A percentile compares a stretch with the other conserved stretches of the same genome.
Evolutionary conservation across 2,797 vertebrate genomes (phyloP).

Genomic region (Lepilemur ruficaudatus): DNA sequence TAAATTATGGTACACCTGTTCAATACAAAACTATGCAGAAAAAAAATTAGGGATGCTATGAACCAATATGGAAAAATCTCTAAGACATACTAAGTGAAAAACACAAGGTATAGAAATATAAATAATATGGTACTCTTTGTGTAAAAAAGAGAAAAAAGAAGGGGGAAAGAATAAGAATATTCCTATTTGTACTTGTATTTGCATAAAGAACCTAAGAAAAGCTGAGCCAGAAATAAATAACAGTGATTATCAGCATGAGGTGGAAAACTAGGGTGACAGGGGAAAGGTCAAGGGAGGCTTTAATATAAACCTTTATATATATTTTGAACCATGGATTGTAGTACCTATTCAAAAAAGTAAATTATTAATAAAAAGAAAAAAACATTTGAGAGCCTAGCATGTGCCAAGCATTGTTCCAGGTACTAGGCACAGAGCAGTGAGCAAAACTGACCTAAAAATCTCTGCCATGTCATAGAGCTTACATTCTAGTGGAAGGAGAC

Average conservation of each 20-base stretch:
- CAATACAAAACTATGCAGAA: neutral
- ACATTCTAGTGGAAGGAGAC: neutral
- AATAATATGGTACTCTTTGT: neutral
- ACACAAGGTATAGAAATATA: neutral
- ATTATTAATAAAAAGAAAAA: neutral
- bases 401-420: neutral
- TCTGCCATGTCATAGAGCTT: neutral
- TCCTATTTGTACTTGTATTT: conserved; percentile 18
- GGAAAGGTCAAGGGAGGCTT: neutral
- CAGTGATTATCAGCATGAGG: neutral
- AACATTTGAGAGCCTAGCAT: neutral
- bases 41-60: neutral
- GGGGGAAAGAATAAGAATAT: neutral
- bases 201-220: conserved; percentile 28
- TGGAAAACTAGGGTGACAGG: neutral
- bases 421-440: neutral
- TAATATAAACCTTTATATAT: neutral
- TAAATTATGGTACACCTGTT: neutral
- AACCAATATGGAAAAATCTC: neutral
- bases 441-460: neutral
- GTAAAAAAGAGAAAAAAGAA: neutral
- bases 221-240: neutral
- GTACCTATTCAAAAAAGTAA: conserved; percentile 25
- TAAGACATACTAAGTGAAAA: neutral
- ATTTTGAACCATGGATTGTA: neutral